Conservation (phyloP, 2,888 invertebrate species). For the Schizaphis graminum region DNA sequence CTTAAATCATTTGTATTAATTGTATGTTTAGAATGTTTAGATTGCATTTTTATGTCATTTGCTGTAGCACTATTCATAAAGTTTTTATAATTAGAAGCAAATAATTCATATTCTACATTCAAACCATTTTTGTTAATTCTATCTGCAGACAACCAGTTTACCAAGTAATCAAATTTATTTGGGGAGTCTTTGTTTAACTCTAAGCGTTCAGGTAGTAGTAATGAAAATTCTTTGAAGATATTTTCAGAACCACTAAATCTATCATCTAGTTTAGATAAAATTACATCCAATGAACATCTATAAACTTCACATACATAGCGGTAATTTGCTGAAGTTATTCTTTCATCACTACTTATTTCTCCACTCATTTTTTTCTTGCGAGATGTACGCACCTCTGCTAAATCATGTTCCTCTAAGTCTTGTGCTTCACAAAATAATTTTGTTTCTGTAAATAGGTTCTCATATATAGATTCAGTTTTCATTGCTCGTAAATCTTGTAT, state of each 20-base stretch:
- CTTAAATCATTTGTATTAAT: not conserved
- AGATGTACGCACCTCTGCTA: slow-evolving; percentile 5
- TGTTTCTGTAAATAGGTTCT: slow-evolving; percentile 22
- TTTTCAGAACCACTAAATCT: slow-evolving; percentile 28
- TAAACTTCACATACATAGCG: slow-evolving; percentile 26
- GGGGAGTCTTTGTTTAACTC: not conserved
- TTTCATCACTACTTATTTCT: not conserved
- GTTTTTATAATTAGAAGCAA: slow-evolving; percentile 19
- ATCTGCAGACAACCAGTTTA: not conserved
- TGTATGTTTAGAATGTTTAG: not conserved
- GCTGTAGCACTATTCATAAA: not conserved
- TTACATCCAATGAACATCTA: slow-evolving; percentile 14
- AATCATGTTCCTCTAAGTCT: slow-evolving; percentile 6
- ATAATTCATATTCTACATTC: slow-evolving; percentile 5
- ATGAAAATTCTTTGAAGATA: slow-evolving; percentile 23
- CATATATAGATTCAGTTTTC: slow-evolving; percentile 30
- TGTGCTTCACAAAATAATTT: slow-evolving; percentile 37
- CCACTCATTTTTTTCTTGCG: slow-evolving; percentile 21
- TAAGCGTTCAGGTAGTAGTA: not conserved
- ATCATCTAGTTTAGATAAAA: slow-evolving; percentile 27
- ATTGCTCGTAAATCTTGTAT: slow-evolving; percentile 24
- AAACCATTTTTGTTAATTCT: not conserved
- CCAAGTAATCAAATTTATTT: slow-evolving; percentile 8
- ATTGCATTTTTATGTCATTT: not conserved
- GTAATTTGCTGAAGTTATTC: slow-evolving; percentile 28